Conservation (phyloP, 2,797 vertebrate genomes). For the Sebastes dallii region DNA sequence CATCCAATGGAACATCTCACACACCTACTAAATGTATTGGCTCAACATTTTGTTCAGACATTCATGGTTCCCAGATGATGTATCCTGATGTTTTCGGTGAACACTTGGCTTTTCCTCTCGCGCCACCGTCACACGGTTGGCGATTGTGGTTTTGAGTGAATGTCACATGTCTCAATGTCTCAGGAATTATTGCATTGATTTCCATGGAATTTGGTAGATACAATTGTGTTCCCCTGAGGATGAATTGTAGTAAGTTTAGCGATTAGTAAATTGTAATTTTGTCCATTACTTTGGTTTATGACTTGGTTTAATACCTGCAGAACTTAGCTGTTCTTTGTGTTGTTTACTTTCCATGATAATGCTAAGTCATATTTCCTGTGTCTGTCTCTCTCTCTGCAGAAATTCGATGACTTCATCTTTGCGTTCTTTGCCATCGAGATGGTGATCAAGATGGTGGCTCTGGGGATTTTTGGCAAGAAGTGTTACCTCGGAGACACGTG, state of each 20-base stretch:
- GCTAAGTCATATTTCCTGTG: background rate
- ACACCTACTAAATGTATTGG: no score
- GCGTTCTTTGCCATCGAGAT: conserved; percentile 99
- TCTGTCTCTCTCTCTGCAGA: conserved; percentile 70
- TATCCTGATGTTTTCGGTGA: background rate
- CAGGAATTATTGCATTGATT: background rate
- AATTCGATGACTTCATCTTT: conserved; percentile 98
- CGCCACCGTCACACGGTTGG: background rate
- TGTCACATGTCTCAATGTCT: background rate
- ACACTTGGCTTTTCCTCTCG: background rate
- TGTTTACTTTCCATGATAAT: background rate
- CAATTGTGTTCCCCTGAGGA: background rate
- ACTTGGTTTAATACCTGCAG: background rate
- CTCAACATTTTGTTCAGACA: background rate
- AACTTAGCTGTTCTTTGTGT: background rate
- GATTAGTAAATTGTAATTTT: background rate
- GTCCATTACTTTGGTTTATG: background rate
- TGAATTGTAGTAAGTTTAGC: background rate
- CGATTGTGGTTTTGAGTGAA: background rate
- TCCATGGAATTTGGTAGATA: no score
- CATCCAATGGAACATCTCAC: no score
- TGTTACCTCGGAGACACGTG: conserved; percentile 99
- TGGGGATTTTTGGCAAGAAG: conserved; percentile 98
- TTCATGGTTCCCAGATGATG: background rate
- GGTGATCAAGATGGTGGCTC: conserved; percentile 98